A percentile compares a stretch with the other conserved stretches of the same genome.
Conservation (phyloP, 2,113 vertebrate genomes). For the Cariama cristata region DNA sequence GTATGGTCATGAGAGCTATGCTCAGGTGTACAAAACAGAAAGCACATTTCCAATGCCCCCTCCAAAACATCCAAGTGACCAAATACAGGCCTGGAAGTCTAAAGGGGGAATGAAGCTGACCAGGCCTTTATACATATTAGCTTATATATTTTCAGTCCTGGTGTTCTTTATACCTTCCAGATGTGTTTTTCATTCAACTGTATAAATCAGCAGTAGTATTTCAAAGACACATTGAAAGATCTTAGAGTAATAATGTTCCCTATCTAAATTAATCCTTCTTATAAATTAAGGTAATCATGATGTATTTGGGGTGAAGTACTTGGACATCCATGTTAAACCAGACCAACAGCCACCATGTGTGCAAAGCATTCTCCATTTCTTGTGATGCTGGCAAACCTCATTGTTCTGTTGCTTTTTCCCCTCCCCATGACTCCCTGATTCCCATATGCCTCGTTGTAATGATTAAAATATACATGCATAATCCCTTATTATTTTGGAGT, state of each 20-base stretch:
- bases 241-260: neutral
- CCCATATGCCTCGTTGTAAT: neutral
- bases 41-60: neutral
- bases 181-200: neutral
- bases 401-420: neutral
- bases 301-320: neutral
- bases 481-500: slow-evolving; percentile 23
- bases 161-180: neutral
- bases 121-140: rapidly evolving
- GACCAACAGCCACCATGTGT: neutral
- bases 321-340: neutral
- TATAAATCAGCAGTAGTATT: neutral
- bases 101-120: neutral
- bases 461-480: neutral
- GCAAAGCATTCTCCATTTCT: neutral
- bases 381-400: neutral
- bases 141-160: neutral
- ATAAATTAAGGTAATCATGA: neutral
- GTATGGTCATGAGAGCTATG: rapidly evolving
- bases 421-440: neutral
- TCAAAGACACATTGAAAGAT: neutral
- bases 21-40: neutral
- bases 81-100: neutral
- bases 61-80: neutral
- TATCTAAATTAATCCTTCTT: neutral